These are phyloP conservation scores for Silurus glanis DNA, from an alignment of 2,113 vertebrate genomes.

Conservation along the genomic window DNA sequence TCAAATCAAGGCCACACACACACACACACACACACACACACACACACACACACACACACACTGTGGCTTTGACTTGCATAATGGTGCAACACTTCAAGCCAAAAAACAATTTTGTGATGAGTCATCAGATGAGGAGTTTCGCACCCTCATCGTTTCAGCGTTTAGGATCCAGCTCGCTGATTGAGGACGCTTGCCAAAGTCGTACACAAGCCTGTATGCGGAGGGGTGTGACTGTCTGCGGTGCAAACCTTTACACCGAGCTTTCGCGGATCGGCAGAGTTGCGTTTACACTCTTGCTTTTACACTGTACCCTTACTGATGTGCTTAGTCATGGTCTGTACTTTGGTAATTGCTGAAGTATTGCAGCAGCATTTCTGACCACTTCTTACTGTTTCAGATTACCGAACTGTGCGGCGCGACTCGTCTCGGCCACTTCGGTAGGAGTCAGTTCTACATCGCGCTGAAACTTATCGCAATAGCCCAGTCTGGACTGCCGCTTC, in stretches of 20 bases:
- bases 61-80: background rate
- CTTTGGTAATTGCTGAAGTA: background rate
- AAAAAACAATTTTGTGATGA: conserved; percentile 1
- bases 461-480: conserved; percentile 96
- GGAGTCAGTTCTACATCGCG: conserved; percentile 98
- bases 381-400: conserved; percentile 72
- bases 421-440: conserved; percentile 94
- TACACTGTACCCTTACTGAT: background rate
- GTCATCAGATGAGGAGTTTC: conserved; percentile 12
- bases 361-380: conserved; percentile 9
- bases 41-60: background rate
- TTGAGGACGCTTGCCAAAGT: background rate
- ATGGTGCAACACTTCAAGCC: background rate
- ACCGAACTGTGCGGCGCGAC: conserved; percentile 95
- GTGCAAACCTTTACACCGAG: background rate
- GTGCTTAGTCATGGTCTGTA: background rate
- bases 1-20: background rate
- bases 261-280: background rate
- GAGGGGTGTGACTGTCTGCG: background rate
- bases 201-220: background rate
- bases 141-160: conserved; percentile 6
- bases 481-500: conserved; percentile 90
- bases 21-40: background rate
- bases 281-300: background rate
- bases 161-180: background rate